phyloP scores from a whole-genome alignment of 2,888 invertebrate genomes.

The Eupithecia pulchellata region DNA sequence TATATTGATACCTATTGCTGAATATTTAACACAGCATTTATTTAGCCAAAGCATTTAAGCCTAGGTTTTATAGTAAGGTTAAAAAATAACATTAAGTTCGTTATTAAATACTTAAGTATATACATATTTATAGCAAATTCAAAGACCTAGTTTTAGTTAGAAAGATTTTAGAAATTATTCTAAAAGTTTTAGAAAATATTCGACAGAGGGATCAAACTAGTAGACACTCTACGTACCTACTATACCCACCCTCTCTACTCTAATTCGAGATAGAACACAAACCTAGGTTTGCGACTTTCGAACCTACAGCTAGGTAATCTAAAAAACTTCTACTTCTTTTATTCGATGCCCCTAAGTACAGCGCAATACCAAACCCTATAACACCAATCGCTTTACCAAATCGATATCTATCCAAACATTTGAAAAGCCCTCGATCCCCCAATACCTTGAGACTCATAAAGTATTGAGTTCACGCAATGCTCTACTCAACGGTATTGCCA shows the following conservation, averaged over 20 bases:
- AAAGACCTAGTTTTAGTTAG: too few species aligned
- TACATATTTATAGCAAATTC: too few species aligned
- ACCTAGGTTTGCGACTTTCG: too few species aligned
- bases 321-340: neutral
- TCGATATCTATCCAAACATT: conserved; percentile 31
- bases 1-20: neutral
- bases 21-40: neutral
- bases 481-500: conserved; percentile 28
- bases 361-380: neutral
- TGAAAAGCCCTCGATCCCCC: conserved; percentile 28
- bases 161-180: too few species aligned
- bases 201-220: too few species aligned
- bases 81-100: too few species aligned
- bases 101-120: too few species aligned
- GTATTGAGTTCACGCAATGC: conserved; percentile 41
- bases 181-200: too few species aligned
- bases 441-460: conserved; percentile 43
- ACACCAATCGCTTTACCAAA: conserved; percentile 10
- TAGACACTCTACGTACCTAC: too few species aligned
- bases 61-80: too few species aligned
- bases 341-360: neutral
- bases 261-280: too few species aligned
- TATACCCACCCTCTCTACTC: too few species aligned
- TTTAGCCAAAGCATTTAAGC: neutral
- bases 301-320: neutral